Evolutionary conservation across 1,140 invertebrate genomes (phyloP), one percentile per base, ranked within the genome.

Genomic region (Magallana gigas): DNA sequence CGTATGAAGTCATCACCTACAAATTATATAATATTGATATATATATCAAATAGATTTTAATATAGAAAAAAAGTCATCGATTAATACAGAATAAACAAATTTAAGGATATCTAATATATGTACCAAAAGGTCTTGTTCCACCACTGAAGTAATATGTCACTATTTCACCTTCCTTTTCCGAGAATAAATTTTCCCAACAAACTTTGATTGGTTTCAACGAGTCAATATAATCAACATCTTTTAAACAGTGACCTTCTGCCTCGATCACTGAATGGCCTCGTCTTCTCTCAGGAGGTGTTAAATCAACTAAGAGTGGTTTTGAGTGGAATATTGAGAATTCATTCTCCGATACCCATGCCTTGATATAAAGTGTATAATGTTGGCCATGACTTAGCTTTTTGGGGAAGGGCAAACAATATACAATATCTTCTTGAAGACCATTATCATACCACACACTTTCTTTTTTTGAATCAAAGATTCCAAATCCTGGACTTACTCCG

Each of bases 381-480:
- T 85, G n/a, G 0, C 82, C 71, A 36, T 87, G 80, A 11, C 9
- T 29, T 12, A 91, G 87, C 5, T 58, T n/a, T 64, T 80, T 83
- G 8, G 68, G 60, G 16, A 14, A 9, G 18, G 84, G 86, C n/a
- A 91, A 62, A 82, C 90, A 91, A 83, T 91, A 76, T n/a, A 68
- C 80, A 1, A 88, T 29, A 18, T 76, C 58, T 14, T 71, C 60
- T 8, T 60, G 9, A 7, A 60, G 83, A 29, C 89, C 89, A 59
- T 87, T 85, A 59, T 90, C 89, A 60, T 89, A 18, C 90, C 90
- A 91, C 0, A 87, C 58, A 14, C 68, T 48, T 62, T 91, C 90
- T 68, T 60, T 87, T 16, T 8, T 59, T 57, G 57, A 14, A 57
- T 82, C 85, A 87, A 87, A 87, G 56, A 87, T 62, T 60, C 85